Evolutionary conservation across 1,140 invertebrate genomes (phyloP), one percentile per base, ranked within the genome.

Genomic region (Drosophila leontia): DNA sequence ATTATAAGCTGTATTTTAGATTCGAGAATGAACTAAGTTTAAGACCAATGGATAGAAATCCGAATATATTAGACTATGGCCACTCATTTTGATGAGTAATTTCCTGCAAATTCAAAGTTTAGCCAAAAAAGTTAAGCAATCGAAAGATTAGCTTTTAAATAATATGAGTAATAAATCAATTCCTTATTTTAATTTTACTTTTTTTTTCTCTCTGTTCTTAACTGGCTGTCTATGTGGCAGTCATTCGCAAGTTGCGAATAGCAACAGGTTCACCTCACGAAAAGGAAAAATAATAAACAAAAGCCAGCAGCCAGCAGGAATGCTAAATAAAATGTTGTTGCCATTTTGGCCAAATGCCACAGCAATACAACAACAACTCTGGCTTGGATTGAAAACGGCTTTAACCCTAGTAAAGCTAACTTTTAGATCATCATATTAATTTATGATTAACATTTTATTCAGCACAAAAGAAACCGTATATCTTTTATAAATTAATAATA

Each of bases 301-400:
- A 51, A 71, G 53, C 37, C 55, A 67, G 41, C 62, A 79, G 45
- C 51, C 42, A 44, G 51, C 42, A 61, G 34, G 47, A 67, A 63
- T 53, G 67, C 60, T 44, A 42, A 72, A 75, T 58, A 51, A 85
- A 81, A 86, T 71, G 82, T 65, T 77, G 71, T 77, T 88, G 84
- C 84, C 84, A 88, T 88, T 55, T 88, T 79, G 74, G 69, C 69
- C 62, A 88, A 88, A 88, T 88, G 84, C 84, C 84, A 87, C 78
- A 78, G 56, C 56, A 51, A 39, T 51, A 39, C 67, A 61, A 35
- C 76, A 58, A 47, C 48, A 53, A 17, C 53, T 23, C n/a, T 39
- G 60, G 55, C 55, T 42, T 57, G 29, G 48, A 37, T 35, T 48
- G 53, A 34, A 71, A 78, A 56, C 41, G 70, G 34, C n/a, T 32